Base-by-base conservation (phyloP, 1,140 invertebrate species). In the Lithobius niger region DNA sequence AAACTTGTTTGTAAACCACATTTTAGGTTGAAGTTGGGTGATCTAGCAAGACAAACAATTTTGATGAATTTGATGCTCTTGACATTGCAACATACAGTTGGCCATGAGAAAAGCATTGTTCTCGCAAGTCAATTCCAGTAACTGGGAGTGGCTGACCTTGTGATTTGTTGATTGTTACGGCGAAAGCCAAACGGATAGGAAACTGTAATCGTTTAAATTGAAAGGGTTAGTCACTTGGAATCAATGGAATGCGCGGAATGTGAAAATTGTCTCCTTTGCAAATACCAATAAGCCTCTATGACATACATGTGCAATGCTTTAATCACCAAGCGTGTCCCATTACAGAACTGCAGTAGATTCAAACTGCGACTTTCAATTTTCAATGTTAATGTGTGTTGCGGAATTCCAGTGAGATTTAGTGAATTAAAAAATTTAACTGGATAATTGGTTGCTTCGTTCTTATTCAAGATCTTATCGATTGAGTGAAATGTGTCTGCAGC, bases 141-240 rank as follows among this genome's bases (percentile, higher is more conserved):
- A 59, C 54, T 57, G 62, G 19, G 59, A 66, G 62, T 22, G 66
- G 64, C 62, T 77, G 74, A 15, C 76, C 74, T 65, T 80, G 76
- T 3, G 72, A 59, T 65, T 78, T 78, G 62, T 78, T 78, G 2
- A 79, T 74, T 0, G 75, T 74, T 65, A 77, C 74, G 21, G 73
- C 69, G 64, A 76, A 78, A 2, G 64, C 61, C 1, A 72, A 52
- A 55, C 67, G 60, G 0, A 79, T 36, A 21, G 74, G 71, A 68
- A 78, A 77, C 58, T 79, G 74, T 0, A 72, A 25, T 45, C 75
- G 48, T 52, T 58, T 65, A 69, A 44, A 68, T 40, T 63, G 50
- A 60, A 73, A 70, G 52, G 70, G 67, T 27, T 66, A 45, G 60
- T 70, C 65, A 22, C 59, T 66, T 52, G 65, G 64, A 58, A 67